These are phyloP conservation scores for Caerostris extrusa DNA, from an alignment of 1,140 invertebrate genomes.

Conservation along the genomic window DNA sequence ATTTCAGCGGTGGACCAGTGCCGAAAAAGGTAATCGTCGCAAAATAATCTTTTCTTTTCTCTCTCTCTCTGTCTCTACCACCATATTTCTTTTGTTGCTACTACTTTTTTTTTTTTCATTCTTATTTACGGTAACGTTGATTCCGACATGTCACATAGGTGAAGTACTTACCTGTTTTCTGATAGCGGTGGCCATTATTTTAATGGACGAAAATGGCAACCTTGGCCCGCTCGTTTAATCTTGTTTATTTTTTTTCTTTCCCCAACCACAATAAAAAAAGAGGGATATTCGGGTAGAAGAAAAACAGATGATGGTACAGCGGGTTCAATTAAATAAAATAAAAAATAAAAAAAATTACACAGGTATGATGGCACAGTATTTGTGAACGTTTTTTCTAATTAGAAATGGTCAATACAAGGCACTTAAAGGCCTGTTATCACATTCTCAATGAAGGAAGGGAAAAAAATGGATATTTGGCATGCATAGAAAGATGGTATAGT, in stretches of 20 bases:
- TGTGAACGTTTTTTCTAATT: not conserved
- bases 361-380: not conserved
- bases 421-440: not conserved
- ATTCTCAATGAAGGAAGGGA: too few relatives aligned
- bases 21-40: slow-evolving; percentile 69
- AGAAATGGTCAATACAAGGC: not conserved
- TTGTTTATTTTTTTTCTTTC: not conserved
- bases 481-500: too few relatives aligned
- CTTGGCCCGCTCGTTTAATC: slow-evolving; percentile 23
- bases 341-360: slow-evolving; percentile 23
- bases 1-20: slow-evolving; percentile 11
- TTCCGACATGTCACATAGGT: slow-evolving; percentile 61
- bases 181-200: slow-evolving; percentile 69
- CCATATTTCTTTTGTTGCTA: too few relatives aligned
- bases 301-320: not conserved
- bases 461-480: too few relatives aligned
- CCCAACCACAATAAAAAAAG: not conserved
- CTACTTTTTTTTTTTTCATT: not conserved
- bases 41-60: slow-evolving; percentile 28
- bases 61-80: not conserved
- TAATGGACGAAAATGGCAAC: slow-evolving; percentile 66
- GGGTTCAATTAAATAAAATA: slow-evolving; percentile 17
- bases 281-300: slow-evolving; percentile 1
- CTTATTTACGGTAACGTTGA: slow-evolving; percentile 68
- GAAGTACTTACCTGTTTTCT: slow-evolving; percentile 63